Conservation (phyloP, 1,140 invertebrate genomes). For the Vollenhovia emeryi region DNA sequence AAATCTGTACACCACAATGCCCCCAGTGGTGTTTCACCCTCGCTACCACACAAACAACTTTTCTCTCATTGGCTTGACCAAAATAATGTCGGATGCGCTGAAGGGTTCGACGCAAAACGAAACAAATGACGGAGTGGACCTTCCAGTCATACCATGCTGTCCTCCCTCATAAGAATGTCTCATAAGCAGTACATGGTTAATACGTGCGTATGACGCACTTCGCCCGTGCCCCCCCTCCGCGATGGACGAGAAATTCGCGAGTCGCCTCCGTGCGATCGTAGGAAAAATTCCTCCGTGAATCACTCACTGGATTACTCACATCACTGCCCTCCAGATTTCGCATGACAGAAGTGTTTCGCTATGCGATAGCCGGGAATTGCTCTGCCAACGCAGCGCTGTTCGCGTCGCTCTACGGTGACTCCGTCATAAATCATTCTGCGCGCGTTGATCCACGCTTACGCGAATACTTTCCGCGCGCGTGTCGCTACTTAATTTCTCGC, state of each 20-base stretch:
- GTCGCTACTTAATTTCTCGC: slow-evolving; percentile 36
- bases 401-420: slow-evolving; percentile 33
- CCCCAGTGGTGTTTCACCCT: no score
- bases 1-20: no score
- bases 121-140: no score
- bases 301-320: slow-evolving; percentile 70
- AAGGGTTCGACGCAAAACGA: no score
- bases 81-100: no score
- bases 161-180: no score
- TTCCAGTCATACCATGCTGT: no score
- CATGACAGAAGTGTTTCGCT: slow-evolving; percentile 63
- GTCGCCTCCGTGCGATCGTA: neutral
- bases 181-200: no score
- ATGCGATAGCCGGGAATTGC: slow-evolving; percentile 41
- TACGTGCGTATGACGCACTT: no score
- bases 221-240: slow-evolving; percentile 10
- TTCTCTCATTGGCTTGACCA: no score
- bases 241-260: slow-evolving; percentile 62
- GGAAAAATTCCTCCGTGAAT: slow-evolving; percentile 72
- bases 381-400: slow-evolving; percentile 38
- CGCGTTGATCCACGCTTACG: slow-evolving; percentile 9
- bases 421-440: slow-evolving; percentile 64
- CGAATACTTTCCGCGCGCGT: neutral
- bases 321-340: slow-evolving; percentile 67
- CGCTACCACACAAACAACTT: no score